phyloP scores from a whole-genome alignment of 2,888 invertebrate species.

The Luperina testacea region DNA sequence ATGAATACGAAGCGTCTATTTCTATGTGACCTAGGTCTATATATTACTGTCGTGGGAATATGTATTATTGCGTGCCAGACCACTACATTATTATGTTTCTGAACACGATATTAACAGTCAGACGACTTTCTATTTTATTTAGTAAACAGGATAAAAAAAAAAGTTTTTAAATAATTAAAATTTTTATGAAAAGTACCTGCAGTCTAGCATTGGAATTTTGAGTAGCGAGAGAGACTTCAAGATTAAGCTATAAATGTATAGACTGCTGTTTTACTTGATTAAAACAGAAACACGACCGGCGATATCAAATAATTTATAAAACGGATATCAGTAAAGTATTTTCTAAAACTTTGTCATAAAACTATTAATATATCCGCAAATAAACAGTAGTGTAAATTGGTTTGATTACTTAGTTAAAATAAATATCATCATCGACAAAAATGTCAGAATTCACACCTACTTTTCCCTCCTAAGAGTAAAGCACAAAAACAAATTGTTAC shows the following conservation, averaged over 20 bases:
- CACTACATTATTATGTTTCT: slow-evolving; percentile 6
- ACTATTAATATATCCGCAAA: no score
- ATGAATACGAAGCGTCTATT: not conserved
- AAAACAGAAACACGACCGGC: no score
- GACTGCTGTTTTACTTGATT: no score
- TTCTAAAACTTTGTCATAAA: no score
- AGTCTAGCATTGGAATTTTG: not conserved
- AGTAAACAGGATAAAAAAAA: no score
- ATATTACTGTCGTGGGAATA: slow-evolving; percentile 8
- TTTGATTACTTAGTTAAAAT: no score
- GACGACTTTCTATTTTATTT: not conserved
- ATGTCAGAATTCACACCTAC: no score
- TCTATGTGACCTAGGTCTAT: slow-evolving; percentile 15
- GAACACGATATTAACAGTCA: not conserved
- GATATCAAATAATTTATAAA: no score
- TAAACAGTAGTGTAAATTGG: no score
- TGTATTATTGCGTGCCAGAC: slow-evolving; percentile 19
- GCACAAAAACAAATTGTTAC: no score
- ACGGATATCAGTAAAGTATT: not conserved
- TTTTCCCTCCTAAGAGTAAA: not conserved
- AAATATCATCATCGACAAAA: no score
- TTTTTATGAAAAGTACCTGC: not conserved
- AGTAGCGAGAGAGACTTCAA: not conserved
- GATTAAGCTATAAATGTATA: no score
- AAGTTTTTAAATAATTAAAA: not conserved